These are phyloP conservation scores for Oscheius sp. DNA, from an alignment of 2,888 invertebrate species.

Conservation along the genomic window DNA sequence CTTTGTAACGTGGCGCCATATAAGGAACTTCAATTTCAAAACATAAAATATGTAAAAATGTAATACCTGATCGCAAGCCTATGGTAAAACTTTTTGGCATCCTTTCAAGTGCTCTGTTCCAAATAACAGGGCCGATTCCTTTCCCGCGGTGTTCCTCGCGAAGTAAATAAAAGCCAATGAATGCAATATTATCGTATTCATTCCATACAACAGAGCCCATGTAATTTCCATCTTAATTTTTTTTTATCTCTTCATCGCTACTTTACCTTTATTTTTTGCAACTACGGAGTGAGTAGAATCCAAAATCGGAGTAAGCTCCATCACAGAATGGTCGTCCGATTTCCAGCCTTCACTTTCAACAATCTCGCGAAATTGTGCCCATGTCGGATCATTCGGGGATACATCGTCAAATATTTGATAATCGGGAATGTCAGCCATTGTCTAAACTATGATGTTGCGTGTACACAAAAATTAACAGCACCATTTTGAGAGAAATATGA, in stretches of 20 bases:
- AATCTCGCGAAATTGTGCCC: constrained; percentile 46
- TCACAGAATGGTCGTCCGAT: constrained; percentile 53
- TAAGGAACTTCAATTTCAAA: constrained; percentile 19
- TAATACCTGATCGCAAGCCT: constrained; percentile 46
- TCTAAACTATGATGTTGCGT: not conserved
- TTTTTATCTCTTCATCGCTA: not conserved
- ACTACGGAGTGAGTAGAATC: constrained; percentile 46
- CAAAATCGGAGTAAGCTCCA: constrained; percentile 44
- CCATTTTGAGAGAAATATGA: not conserved
- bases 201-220: constrained; percentile 58
- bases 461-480: not conserved
- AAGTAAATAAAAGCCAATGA: constrained; percentile 52
- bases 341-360: constrained; percentile 53
- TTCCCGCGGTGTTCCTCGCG: constrained; percentile 46
- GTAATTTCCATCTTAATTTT: constrained; percentile 42
- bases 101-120: constrained; percentile 44
- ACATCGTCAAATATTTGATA: constrained; percentile 12
- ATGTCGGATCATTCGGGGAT: constrained; percentile 18
- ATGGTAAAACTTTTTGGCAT: constrained; percentile 44
- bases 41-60: not conserved
- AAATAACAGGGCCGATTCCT: constrained; percentile 50
- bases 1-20: constrained; percentile 46
- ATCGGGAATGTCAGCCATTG: not conserved
- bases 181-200: constrained; percentile 49
- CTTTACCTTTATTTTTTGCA: constrained; percentile 43